Percentiles rank a stretch among this genome's conserved stretches.
Conservation (phyloP, 2,797 vertebrate species). For the Acanthiza pusilla region DNA sequence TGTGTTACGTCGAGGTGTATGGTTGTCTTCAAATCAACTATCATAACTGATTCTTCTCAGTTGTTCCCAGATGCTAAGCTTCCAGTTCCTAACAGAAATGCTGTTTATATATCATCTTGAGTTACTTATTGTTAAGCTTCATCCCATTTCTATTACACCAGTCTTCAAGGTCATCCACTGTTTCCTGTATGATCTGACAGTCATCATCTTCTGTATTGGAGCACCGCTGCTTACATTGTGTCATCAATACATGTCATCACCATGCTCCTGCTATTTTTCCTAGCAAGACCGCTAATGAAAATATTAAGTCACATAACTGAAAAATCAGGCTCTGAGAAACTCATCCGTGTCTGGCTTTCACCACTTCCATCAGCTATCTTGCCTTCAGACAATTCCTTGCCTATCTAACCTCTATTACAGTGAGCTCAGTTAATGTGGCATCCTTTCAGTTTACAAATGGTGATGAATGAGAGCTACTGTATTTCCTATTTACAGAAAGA, state of each 20-base stretch:
- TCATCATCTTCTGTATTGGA: not conserved
- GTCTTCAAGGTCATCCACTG: not conserved
- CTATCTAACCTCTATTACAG: not conserved
- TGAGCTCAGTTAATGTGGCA: not conserved
- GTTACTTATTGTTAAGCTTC: not conserved
- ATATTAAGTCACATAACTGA: not conserved
- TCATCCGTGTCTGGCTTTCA: not conserved
- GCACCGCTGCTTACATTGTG: not conserved
- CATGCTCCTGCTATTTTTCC: not conserved
- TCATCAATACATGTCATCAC: not conserved
- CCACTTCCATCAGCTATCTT: not conserved
- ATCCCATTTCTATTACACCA: not conserved
- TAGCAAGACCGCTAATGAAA: not conserved
- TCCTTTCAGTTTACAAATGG: not conserved
- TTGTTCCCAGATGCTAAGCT: not conserved
- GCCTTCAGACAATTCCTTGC: not conserved
- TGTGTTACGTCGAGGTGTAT: not conserved
- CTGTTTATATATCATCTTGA: not conserved
- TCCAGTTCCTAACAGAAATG: not conserved
- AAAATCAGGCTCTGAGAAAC: not conserved
- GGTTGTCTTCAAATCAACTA: not conserved
- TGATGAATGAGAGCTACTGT: not conserved
- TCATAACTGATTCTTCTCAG: not conserved
- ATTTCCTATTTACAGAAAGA: not conserved
- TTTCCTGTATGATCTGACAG: not conserved